Conservation (phyloP, 2,113 vertebrate species). For the Tauraco erythrolophus region DNA sequence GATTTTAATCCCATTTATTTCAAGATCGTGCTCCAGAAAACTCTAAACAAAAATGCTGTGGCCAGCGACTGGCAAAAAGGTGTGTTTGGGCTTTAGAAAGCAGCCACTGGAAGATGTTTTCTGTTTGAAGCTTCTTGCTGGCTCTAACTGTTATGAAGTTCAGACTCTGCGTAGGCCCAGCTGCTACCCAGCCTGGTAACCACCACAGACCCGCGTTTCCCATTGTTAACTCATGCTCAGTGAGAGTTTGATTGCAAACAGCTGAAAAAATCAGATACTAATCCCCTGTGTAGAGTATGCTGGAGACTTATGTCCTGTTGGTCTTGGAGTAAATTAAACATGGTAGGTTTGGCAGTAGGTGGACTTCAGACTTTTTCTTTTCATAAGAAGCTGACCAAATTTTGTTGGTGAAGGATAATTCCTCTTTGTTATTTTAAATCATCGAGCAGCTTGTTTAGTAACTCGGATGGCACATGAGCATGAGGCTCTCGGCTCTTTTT, state of each 20-base stretch:
- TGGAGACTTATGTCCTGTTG: not conserved
- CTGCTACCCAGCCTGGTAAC: not conserved
- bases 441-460: not conserved
- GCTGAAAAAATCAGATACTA: not conserved
- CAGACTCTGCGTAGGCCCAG: not conserved
- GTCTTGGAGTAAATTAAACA: not conserved
- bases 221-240: rapidly evolving
- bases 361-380: not conserved
- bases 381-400: not conserved
- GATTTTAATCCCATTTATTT: not conserved
- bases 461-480: rapidly evolving
- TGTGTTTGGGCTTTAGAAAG: not conserved
- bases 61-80: not conserved
- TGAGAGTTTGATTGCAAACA: not conserved
- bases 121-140: not conserved
- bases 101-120: not conserved
- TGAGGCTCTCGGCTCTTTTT: not conserved
- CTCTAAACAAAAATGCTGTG: not conserved
- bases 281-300: not conserved
- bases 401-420: not conserved
- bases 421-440: not conserved
- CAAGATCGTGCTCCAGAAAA: not conserved
- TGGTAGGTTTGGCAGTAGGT: not conserved
- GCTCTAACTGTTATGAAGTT: not conserved
- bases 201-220: not conserved